Base-by-base conservation (phyloP, 2,113 vertebrate genomes). In the Illadopsis cleaveri region DNA sequence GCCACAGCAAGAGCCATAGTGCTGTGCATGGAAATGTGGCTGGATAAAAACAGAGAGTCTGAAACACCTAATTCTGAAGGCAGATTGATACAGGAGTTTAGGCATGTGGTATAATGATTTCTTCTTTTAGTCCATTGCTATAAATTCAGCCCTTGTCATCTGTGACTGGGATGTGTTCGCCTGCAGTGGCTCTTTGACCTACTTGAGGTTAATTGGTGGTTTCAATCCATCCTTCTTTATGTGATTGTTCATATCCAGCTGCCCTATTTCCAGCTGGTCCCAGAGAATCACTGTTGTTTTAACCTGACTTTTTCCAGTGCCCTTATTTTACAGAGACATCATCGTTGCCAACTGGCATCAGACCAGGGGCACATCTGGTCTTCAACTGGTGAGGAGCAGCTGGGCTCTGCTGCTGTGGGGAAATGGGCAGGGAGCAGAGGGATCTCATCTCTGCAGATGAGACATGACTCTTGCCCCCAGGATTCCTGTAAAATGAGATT, bases 171-270 rank as follows among this genome's bases (percentile, higher is more conserved):
- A 82, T 24, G 31, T 72, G 84, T 44, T 87, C 24, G 24, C 87
- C 78, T 86, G 75, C 66, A 42, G 56, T 54, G 60, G 50, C 45
- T 91, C 70, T 93, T 90, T 91, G 89, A 96, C 87, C 90, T 90
- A 30, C 19, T 72, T 91, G 94, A 94, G 92, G 89, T 96, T 87
- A 95, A 91, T 80, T 93, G 82, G 66, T 93, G 61, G 54, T 95
- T 95, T 91, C 78, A 69, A 2, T 89, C 84, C 70, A 47, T 82
- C 47, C 79, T 72, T 85, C 40, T n/a, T 86, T 66, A 35, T 22
- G 44, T 18, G 57, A 53, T 21, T 83, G 64, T 70, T 93, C 27
- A 2, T 61, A 82, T 51, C 82, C 58, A 61, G 50, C 84, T 87
- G 54, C 47, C 35, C 70, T 82, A 6, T 76, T 87, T 93, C 69